Base-by-base conservation (phyloP, 2,888 invertebrate species). In the Pristionchus fissidentatus region DNA sequence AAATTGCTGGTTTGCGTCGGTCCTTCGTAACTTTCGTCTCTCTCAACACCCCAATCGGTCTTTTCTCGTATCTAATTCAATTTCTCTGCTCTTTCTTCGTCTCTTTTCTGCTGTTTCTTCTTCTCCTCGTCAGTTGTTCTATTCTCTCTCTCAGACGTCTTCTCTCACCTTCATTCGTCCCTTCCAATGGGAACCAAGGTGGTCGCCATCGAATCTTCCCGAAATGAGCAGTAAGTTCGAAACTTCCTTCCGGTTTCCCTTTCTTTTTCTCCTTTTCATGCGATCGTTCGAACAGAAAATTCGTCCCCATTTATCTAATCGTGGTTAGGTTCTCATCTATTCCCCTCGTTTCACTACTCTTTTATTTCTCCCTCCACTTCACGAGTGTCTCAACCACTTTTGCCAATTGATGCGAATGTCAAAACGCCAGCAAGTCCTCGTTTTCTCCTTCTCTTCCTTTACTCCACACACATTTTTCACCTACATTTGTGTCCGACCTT, bases 401-500 rank as follows among this genome's bases (percentile, higher is more conserved):
- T 70, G 70, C 70, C 70, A 70, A 43, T 70, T 70, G 70, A 70
- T 70, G 70, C 70, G 70, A 70, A 70, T 70, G 70, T 70, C 70
- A 70, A 70, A 70, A 70, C 70, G 70, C 26, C 66, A n/a, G 66
- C 41, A 19, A 62, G 62, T 35, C 66, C 38, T 66, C 66, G 66
- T 66, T 66, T 66, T 8, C n/a, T n/a, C 38, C 38, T 66, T 35
- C 62, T 8, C 62, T 15, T n/a, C 38, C 38, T 66, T 35, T 35
- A 26, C 62, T 15, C 13, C 38, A 38, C 66, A 66, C 66, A 26
- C 57, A 29, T 57, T 57, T n/a, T n/a, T n/a, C n/a, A n/a, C 62
- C 15, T 26, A 26, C 62, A 29, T 3, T 29, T 62, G 22, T 62
- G 15, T 26, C 62, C 38, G 32, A 60, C 60, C 60, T 32, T 22